Base-by-base conservation (phyloP, 2,113 vertebrate genomes). In the Hippoglossus stenolepis region DNA sequence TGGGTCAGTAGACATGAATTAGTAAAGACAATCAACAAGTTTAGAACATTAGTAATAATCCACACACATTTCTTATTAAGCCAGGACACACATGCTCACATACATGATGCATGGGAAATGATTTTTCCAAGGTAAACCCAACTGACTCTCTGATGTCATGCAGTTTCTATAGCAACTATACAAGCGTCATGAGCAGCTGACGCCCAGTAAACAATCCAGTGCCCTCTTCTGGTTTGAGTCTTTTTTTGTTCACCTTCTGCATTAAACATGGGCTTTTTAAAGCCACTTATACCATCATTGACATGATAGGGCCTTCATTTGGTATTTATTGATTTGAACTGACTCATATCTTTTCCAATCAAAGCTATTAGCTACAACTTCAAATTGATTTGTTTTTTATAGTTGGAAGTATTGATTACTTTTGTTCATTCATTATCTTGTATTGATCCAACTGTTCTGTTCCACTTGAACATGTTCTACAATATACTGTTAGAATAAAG, bases 401-500 rank as follows among this genome's bases (percentile, higher is more conserved):
- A 17, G 15, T 14, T 73, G 24, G 18, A 67, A 56, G 47, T 9
- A 38, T 20, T 57, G 21, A 38, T 35, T 9, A 35, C 57, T 72
- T 70, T 11, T 65, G 11, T 62, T 84, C 17, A 38, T 67, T 79
- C 13, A n/a, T 56, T 85, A 54, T 88, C 35, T 64, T 56, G 73
- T 58, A 3, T 71, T 72, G 67, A 35, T 31, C 49, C 31, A 38
- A 57, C 45, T 40, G 61, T 23, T 63, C 51, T 21, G 11, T 65
- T 59, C 35, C 67, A 71, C 57, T 57, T 60, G 79, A 71, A 53
- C 64, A 45, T 77, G 73, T 69, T 65, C 59, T 60, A 47, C 59
- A 56, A 7, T 64, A 26, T 45, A 31, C 60, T 51, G 43, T 78
- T 58, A 43, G 21, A 80, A 67, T 72, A 74, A 74, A 81, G 61